Evolutionary conservation across 1,140 invertebrate genomes (phyloP), one percentile per base, ranked within the genome.

Genomic region (Drosophila ambigua): DNA sequence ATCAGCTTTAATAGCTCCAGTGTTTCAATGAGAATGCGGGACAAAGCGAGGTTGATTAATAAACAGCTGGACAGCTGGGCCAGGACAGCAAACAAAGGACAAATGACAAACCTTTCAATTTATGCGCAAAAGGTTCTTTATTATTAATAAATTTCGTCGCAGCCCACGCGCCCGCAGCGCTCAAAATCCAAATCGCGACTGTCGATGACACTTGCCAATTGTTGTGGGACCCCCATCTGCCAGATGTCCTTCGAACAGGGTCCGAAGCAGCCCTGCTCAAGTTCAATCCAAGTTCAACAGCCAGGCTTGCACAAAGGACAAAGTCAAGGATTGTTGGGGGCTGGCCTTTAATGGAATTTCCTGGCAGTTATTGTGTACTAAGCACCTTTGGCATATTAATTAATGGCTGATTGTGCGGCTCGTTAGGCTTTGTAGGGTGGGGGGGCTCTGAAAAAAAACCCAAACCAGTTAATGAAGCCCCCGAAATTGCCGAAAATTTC

Each of bases 81-180:
- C 15, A 26, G 11, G 26, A 35, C 35, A 31, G 41, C 51, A 31
- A 31, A n/a, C 13, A 23, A 39, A 41, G 39, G 31, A 44, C 9
- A 55, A 57, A 39, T 31, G 24, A 31, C 48, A 31, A 61, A 62
- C 49, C 57, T 52, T 58, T 55, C 24, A 77, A 85, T 74, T 85
- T 77, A 66, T 77, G 65, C 65, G 75, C 82, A 85, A 85, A 79
- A 78, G 82, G 78, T 73, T 73, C 24, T 85, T 81, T 81, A 87
- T 85, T 81, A 87, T 81, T 87, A 80, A 85, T 77, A 50, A 69
- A 69, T 85, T 73, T 49, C 11, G 31, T 16, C 53, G 35, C 8
- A 28, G 35, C 26, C 8, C 31, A 2, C 11, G 35, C 35, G 44
- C 26, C 24, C 0, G 46, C n/a, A 15, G 16, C 8, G 9, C 35